Evolutionary conservation across 2,113 vertebrate genomes (phyloP).

Genomic region (Hemiprocne comata): DNA sequence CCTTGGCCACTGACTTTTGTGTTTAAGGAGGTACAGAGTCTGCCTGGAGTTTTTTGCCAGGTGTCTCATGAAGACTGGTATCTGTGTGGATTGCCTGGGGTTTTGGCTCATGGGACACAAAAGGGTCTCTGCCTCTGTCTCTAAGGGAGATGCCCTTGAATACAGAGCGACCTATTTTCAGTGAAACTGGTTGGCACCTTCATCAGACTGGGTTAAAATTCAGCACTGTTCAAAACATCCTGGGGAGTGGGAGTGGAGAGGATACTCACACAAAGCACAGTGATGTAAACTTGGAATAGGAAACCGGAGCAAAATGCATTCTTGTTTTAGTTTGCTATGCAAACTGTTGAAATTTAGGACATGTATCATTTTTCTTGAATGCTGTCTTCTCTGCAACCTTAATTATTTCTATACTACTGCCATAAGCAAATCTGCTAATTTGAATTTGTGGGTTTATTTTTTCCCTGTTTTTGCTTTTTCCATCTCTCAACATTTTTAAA

Average conservation of each 20-base stretch:
- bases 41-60: not conserved
- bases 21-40: not conserved
- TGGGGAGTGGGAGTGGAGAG: not conserved
- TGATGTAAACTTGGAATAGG: not conserved
- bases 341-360: not conserved
- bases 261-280: not conserved
- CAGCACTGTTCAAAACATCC: not conserved
- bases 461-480: not conserved
- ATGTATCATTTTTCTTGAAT: not conserved
- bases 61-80: not conserved
- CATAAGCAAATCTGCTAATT: not conserved
- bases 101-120: not conserved
- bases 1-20: not conserved
- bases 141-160: not conserved
- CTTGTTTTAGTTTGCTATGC: not conserved
- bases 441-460: not conserved
- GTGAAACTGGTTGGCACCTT: not conserved
- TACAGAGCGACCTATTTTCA: not conserved
- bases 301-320: not conserved
- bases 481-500: slow-evolving; percentile 33
- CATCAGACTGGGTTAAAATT: not conserved
- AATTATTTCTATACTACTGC: not conserved
- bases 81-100: not conserved
- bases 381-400: not conserved
- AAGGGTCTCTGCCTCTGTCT: not conserved